Conservation (phyloP, 2,113 vertebrate species). For the Columba livia region DNA sequence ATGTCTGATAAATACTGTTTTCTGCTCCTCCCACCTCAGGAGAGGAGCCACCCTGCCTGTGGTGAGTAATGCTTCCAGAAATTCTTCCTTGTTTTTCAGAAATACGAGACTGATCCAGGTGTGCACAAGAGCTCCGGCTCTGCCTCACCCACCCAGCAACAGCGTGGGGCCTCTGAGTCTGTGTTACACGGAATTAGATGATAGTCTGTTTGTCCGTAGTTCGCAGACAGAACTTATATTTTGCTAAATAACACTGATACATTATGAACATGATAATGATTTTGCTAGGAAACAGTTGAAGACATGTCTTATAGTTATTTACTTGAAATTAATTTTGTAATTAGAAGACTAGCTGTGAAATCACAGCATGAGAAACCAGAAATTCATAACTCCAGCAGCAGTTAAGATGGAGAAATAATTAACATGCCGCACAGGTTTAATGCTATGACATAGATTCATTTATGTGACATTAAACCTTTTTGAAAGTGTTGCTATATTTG, state of each 20-base stretch:
- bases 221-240: neutral
- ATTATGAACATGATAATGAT: neutral
- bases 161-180: neutral
- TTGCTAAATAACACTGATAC: neutral
- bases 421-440: neutral
- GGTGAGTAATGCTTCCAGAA: neutral
- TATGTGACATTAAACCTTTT: neutral
- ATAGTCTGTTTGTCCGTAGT: neutral
- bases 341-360: neutral
- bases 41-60: neutral
- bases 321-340: neutral
- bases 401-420: neutral
- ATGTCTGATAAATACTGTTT: neutral
- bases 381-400: neutral
- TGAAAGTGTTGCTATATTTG: neutral
- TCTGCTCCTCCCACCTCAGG: neutral
- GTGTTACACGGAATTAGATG: neutral
- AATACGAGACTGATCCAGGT: neutral
- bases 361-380: neutral
- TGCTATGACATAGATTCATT: neutral
- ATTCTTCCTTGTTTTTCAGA: neutral
- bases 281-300: neutral
- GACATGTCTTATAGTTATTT: neutral
- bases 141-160: neutral
- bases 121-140: fast-evolving